Percentiles rank a stretch among this genome's conserved stretches.
Conservation (phyloP, 1,140 invertebrate species). For the Drosophila aff. region DNA sequence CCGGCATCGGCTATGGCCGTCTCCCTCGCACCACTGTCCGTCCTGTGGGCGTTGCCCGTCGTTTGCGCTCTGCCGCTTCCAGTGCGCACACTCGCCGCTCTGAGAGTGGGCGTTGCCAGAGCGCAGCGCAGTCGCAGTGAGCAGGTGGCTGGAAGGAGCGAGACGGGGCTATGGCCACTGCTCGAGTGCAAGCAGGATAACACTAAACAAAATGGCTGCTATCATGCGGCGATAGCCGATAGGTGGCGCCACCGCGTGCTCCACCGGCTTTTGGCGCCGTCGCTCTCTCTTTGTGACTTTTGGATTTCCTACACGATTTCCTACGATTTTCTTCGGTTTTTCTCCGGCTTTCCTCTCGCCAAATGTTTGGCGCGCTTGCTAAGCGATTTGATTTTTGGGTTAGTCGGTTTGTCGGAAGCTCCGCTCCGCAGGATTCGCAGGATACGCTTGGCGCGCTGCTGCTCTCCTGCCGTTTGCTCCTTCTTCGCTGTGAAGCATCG, state of each 20-base stretch:
- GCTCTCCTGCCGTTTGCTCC: conserved; percentile 13
- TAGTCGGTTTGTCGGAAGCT: conserved; percentile 74
- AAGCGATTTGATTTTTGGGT: conserved; percentile 77
- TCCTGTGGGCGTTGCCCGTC: conserved; percentile 57
- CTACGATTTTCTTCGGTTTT: conserved; percentile 15
- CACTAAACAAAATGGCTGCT: conserved; percentile 84
- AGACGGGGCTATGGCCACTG: conserved; percentile 23
- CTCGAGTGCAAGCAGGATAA: conserved; percentile 38
- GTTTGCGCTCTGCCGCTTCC: conserved; percentile 39
- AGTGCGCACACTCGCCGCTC: conserved; percentile 69
- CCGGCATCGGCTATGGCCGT: conserved; percentile 33
- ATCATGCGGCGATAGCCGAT: conserved; percentile 65
- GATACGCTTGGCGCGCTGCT: conserved; percentile 28
- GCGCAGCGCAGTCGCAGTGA: conserved; percentile 61
- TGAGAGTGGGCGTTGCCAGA: conserved; percentile 76
- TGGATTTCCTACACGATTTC: conserved; percentile 13
- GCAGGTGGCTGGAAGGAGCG: conserved; percentile 74
- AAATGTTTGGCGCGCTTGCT: conserved; percentile 78
- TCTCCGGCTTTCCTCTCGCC: conserved; percentile 28
- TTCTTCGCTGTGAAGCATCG: conserved; percentile 16
- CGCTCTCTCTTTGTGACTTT: conserved; percentile 38
- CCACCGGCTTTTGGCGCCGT: conserved; percentile 42
- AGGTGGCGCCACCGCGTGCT: conserved; percentile 74
- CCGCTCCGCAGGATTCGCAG: conserved; percentile 30
- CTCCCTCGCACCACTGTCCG: conserved; percentile 49